phyloP scores from a whole-genome alignment of 1,140 invertebrate genomes.

The Leptinotarsa undecemlineata region DNA sequence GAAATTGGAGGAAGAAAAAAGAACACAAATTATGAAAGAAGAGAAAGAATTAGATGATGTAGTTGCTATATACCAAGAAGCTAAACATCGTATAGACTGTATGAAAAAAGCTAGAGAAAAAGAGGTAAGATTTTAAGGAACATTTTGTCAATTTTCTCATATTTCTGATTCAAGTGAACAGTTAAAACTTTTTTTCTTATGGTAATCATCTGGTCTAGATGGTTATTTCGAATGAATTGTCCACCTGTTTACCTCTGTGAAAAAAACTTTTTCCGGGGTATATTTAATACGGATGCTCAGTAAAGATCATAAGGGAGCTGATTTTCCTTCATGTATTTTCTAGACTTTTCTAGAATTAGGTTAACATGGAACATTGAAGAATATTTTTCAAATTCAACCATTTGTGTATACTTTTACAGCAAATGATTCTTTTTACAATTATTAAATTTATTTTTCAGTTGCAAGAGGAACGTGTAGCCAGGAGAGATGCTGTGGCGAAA shows the following conservation, averaged over 20 bases:
- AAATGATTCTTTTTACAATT: background rate
- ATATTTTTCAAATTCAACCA: background rate
- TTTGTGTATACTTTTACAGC: background rate
- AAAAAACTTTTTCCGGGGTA: no score
- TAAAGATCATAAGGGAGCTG: no score
- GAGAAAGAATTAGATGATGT: slow-evolving; percentile 46
- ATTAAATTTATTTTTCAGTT: slow-evolving; percentile 28
- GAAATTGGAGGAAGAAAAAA: slow-evolving; percentile 43
- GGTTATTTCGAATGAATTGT: no score
- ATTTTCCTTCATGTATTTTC: no score
- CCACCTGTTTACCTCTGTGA: no score
- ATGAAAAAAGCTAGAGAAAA: slow-evolving; percentile 40
- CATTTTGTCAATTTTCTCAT: background rate
- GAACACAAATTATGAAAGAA: slow-evolving; percentile 36
- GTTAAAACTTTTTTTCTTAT: no score
- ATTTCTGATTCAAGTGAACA: no score
- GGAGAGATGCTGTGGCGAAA: slow-evolving; percentile 29
- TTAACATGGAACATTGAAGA: no score
- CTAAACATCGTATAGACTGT: slow-evolving; percentile 44
- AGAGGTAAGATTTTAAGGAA: slow-evolving; percentile 34
- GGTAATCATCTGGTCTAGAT: no score
- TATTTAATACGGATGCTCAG: no score
- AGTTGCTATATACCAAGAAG: slow-evolving; percentile 40
- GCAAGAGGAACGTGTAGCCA: slow-evolving; percentile 27
- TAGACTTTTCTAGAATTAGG: no score